A percentile compares a stretch with the other conserved stretches of the same genome.
Evolutionary conservation across 2,797 vertebrate genomes (phyloP).

Genomic region (Helarctos malayanus): DNA sequence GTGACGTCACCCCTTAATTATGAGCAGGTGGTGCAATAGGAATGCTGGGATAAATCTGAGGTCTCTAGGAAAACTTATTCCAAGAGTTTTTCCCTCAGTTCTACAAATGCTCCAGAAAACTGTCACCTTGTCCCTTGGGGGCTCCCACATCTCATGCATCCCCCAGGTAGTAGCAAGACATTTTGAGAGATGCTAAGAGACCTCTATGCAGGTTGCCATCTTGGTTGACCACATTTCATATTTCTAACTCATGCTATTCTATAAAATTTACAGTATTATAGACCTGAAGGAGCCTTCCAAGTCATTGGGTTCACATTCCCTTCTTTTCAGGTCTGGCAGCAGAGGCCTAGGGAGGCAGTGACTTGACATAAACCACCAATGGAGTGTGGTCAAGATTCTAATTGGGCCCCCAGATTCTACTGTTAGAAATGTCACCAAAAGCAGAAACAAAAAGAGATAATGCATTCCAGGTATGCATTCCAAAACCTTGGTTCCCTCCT

Average conservation of each 20-base stretch:
- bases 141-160: background rate
- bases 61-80: conserved; percentile 18
- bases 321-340: background rate
- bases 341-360: background rate
- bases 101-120: conserved; percentile 27
- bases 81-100: background rate
- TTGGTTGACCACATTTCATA: background rate
- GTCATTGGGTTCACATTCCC: background rate
- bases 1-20: background rate
- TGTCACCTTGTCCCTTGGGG: background rate
- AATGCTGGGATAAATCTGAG: background rate
- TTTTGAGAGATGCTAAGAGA: background rate
- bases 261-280: background rate
- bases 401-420: background rate
- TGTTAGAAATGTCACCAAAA: background rate
- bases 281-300: background rate
- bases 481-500: background rate
- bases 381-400: background rate
- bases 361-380: background rate
- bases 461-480: background rate
- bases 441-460: background rate
- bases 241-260: conserved; percentile 13
- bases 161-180: background rate
- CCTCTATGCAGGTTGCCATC: background rate
- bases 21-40: background rate